These are phyloP conservation scores for Acanthurus lineatus DNA, from an alignment of 2,797 vertebrate species.

Conservation along the genomic window DNA sequence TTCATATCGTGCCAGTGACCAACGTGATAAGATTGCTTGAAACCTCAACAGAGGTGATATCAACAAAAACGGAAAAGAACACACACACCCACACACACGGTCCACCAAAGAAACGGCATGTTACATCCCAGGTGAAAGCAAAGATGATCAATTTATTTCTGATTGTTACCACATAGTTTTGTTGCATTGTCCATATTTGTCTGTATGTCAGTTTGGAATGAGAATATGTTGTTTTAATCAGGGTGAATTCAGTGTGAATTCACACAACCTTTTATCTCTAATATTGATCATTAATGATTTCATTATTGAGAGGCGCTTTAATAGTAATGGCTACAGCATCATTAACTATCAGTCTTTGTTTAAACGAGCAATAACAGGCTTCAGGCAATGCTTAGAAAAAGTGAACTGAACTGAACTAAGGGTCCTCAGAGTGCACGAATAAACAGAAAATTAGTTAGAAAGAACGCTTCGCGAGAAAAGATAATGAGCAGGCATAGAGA, in stretches of 20 bases:
- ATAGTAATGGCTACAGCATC: slow-evolving; percentile 1
- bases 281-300: neutral
- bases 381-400: slow-evolving; percentile 5
- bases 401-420: slow-evolving; percentile 33
- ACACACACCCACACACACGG: too few species aligned
- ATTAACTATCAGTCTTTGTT: slow-evolving; percentile 14
- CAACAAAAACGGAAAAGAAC: neutral
- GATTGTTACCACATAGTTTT: too few species aligned
- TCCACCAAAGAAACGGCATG: too few species aligned
- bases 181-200: too few species aligned
- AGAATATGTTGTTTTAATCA: too few species aligned
- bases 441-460: slow-evolving; percentile 26
- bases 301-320: neutral
- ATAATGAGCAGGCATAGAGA: slow-evolving; percentile 41
- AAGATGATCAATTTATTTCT: too few species aligned
- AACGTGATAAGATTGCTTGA: neutral
- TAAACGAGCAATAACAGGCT: slow-evolving; percentile 15
- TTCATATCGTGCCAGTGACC: neutral
- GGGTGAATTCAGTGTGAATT: neutral
- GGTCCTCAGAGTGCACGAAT: slow-evolving; percentile 5
- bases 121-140: too few species aligned
- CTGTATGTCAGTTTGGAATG: too few species aligned
- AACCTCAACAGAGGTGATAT: neutral
- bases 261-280: neutral
- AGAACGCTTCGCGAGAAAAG: neutral